Base-by-base conservation (phyloP, 1,140 invertebrate species). In the Trachelipus rathkii region DNA sequence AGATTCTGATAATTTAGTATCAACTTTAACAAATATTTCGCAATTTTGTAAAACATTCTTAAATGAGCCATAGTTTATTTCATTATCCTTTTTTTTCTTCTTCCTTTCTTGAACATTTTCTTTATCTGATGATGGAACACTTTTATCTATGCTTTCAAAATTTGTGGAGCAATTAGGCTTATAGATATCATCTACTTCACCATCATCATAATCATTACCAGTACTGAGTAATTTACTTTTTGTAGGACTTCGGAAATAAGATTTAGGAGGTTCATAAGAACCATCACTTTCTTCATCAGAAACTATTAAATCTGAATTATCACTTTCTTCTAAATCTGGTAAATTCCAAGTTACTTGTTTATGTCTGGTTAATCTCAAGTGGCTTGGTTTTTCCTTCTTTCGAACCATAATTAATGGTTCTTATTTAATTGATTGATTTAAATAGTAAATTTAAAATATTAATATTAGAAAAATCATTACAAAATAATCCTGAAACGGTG, bases 61-160 rank as follows among this genome's bases (percentile, higher is more conserved):
- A 71, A 81, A 81, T 0, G 60, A 72, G 0, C 80, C 80, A 77
- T 81, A 81, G 10, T 79, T 66, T 23, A 76, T 21, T 50, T 72
- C 66, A 50, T 78, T 72, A 19, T 68, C 76, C 10, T 71, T 69
- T 45, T 60, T 75, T 44, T 69, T 75, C 44, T 33, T 74, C 66
- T 70, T 68, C 67, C 72, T 75, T 60, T 53, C 53, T 44, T 74
- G 60, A 15, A 19, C 24, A 9, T 24, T 70, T 24, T 21, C 3
- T 5, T 4, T 24, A 11, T 70, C 10, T 5, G 11, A 70, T 21
- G 68, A 60, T 33, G 33, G 33, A 33, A 33, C 6, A 33, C 33
- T 33, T 33, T 33, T 33, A 33, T 33, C 2, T 6, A 3, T 33
- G 33, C 33, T 33, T 33, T 33, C 6, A 33, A 33, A 33, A 33